Evolutionary conservation across 2,888 invertebrate genomes (phyloP).

Genomic region (Hedya salicella): DNA sequence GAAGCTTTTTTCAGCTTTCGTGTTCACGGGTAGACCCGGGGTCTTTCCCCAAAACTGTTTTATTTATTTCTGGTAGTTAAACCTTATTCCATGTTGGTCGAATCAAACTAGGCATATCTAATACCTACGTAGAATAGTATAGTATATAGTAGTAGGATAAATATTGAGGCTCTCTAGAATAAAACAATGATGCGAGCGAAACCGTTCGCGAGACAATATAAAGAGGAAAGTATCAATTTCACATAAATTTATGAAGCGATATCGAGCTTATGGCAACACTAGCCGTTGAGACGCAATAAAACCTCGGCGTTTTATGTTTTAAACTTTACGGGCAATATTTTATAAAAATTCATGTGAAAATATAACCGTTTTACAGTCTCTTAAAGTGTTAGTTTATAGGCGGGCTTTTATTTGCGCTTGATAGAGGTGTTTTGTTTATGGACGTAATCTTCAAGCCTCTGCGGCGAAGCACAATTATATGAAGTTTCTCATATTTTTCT

Average conservation of each 20-base stretch:
- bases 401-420: constrained; percentile 29
- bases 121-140: no score
- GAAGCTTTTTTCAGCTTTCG: no score
- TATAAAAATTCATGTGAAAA: constrained; percentile 68
- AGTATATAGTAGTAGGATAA: no score
- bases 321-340: constrained; percentile 77
- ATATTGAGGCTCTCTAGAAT: constrained; percentile 13
- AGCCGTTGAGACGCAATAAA: constrained; percentile 71
- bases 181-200: constrained; percentile 6
- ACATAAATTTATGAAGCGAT: constrained; percentile 72
- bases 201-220: constrained; percentile 40
- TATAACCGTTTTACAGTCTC: constrained; percentile 57
- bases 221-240: constrained; percentile 68
- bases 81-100: no score
- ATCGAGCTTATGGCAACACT: constrained; percentile 69
- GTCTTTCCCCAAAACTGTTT: no score
- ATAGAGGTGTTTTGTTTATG: constrained; percentile 19
- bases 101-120: no score
- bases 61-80: no score
- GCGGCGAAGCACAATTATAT: background rate
- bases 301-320: constrained; percentile 71
- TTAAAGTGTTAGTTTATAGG: constrained; percentile 52
- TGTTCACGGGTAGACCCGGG: no score
- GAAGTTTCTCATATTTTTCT: background rate
- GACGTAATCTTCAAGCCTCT: background rate